Evolutionary conservation across 2,888 invertebrate genomes (phyloP).

Genomic region (Hypsopygia costalis): DNA sequence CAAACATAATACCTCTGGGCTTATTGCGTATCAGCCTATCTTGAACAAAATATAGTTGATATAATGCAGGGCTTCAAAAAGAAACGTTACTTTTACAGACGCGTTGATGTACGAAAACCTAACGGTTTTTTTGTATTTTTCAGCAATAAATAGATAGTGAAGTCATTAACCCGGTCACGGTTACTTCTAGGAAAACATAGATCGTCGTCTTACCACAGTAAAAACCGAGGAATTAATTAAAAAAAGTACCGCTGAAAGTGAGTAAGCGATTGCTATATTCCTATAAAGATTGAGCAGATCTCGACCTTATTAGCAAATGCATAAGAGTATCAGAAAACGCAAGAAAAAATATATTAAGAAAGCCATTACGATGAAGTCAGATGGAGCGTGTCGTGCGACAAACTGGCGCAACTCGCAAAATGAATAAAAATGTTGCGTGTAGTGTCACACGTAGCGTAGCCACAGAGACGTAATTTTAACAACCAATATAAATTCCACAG

Average conservation of each 20-base stretch:
- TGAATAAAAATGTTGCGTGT: conserved; percentile 10
- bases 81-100: not conserved
- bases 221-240: conserved; percentile 63
- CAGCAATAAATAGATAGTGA: conserved; percentile 17
- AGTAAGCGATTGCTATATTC: conserved; percentile 16
- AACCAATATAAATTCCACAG: not conserved
- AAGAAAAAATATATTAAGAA: conserved; percentile 16
- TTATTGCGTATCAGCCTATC: not conserved
- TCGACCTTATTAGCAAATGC: not conserved
- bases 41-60: no score
- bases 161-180: conserved; percentile 55
- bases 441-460: not conserved
- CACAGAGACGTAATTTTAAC: not conserved
- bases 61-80: conserved; percentile 1
- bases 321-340: conserved; percentile 12
- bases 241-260: conserved; percentile 49
- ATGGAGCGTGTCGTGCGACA: conserved; percentile 26
- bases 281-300: not conserved
- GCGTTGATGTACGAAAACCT: not conserved
- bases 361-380: conserved; percentile 20
- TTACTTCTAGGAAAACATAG: conserved; percentile 51
- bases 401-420: conserved; percentile 15
- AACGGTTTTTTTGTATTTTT: conserved; percentile 6
- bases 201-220: conserved; percentile 45
- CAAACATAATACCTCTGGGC: conserved; percentile 14